A percentile compares a stretch with the other conserved stretches of the same genome.
Conservation (phyloP, 1,140 invertebrate genomes). For the Drosophila ambigua region DNA sequence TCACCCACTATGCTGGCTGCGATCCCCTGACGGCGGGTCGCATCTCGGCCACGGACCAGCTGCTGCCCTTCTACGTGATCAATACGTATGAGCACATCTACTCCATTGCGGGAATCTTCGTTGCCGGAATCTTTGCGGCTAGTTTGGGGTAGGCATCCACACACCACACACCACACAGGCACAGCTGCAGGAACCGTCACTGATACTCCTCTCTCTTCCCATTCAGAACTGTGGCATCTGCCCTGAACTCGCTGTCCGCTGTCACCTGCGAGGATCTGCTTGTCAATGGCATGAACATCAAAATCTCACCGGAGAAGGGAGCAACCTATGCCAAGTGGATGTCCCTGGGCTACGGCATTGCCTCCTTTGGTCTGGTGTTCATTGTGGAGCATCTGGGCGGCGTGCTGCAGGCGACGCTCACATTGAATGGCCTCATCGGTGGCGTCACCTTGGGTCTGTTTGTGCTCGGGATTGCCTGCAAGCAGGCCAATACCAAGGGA, state of each 20-base stretch:
- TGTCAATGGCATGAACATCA: slow-evolving; percentile 87
- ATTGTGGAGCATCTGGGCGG: slow-evolving; percentile 91
- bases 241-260: slow-evolving; percentile 95
- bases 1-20: slow-evolving; percentile 91
- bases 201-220: background rate
- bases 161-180: no score
- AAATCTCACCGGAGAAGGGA: slow-evolving; percentile 88
- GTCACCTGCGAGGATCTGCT: slow-evolving; percentile 95
- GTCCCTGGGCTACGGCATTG: slow-evolving; percentile 84
- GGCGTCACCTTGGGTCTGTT: slow-evolving; percentile 94
- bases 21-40: slow-evolving; percentile 88
- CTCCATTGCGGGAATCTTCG: slow-evolving; percentile 94
- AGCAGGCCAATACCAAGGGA: slow-evolving; percentile 90
- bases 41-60: slow-evolving; percentile 88
- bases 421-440: slow-evolving; percentile 94
- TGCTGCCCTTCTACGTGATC: slow-evolving; percentile 94
- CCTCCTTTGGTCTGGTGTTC: slow-evolving; percentile 88
- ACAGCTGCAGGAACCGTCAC: rapidly evolving
- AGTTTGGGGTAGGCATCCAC: slow-evolving; percentile 85
- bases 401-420: slow-evolving; percentile 92
- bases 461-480: slow-evolving; percentile 94
- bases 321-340: slow-evolving; percentile 85
- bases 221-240: slow-evolving; percentile 94
- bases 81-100: slow-evolving; percentile 88
- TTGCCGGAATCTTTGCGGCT: slow-evolving; percentile 90